A percentile compares a stretch with the other conserved stretches of the same genome.
Conservation (phyloP, 2,797 vertebrate species). For the Neosilurus mollespiculum region DNA sequence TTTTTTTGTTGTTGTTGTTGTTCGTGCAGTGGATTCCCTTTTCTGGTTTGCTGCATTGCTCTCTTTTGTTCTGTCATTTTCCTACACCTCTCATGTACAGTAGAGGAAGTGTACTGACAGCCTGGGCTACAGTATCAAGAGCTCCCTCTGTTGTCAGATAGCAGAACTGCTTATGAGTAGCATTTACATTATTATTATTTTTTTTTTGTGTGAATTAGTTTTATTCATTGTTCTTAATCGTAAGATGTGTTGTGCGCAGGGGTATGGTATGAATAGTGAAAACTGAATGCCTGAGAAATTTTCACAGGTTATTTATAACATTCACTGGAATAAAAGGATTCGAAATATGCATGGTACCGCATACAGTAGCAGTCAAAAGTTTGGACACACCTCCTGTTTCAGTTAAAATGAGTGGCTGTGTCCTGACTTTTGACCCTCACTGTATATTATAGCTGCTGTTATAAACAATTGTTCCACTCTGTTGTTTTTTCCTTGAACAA, state of each 20-base stretch:
- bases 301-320: not conserved
- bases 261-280: too few species aligned
- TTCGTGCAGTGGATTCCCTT: not conserved
- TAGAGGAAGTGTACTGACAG: not conserved
- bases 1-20: not conserved
- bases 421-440: too few species aligned
- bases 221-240: not conserved
- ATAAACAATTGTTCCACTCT: too few species aligned
- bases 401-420: too few species aligned
- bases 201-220: not conserved
- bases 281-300: not conserved
- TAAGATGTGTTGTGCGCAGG: too few species aligned
- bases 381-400: too few species aligned
- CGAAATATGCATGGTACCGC: not conserved
- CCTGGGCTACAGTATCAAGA: slow-evolving; percentile 8
- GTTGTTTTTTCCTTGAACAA: too few species aligned
- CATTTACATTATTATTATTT: not conserved
- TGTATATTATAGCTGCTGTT: too few species aligned
- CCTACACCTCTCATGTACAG: slow-evolving; percentile 1
- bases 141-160: slow-evolving; percentile 43
- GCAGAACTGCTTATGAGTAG: not conserved
- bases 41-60: slow-evolving; percentile 32
- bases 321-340: not conserved
- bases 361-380: too few species aligned
- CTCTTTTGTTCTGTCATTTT: slow-evolving; percentile 23